These are phyloP conservation scores for Xiphophorus maculatus DNA, from an alignment of 2,113 vertebrate genomes.

Conservation along the genomic window DNA sequence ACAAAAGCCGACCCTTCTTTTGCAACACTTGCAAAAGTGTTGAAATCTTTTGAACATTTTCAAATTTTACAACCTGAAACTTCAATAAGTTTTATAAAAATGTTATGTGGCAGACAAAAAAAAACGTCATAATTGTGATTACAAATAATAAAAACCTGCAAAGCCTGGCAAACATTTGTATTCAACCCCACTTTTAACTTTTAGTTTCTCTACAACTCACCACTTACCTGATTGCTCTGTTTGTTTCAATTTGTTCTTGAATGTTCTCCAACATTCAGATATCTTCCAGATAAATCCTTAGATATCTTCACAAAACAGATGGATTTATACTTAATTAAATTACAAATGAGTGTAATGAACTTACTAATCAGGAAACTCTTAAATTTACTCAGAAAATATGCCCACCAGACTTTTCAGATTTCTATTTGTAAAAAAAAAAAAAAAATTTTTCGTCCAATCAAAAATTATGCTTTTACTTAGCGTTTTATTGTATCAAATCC, in stretches of 20 bases:
- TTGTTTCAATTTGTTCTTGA: too few relatives aligned
- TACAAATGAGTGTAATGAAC: not conserved
- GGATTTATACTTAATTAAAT: not conserved
- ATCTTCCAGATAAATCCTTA: too few relatives aligned
- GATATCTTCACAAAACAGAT: not conserved
- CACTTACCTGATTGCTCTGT: too few relatives aligned
- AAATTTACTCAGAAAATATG: not conserved
- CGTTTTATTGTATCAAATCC: not conserved
- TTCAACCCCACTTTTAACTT: too few relatives aligned
- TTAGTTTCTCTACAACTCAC: too few relatives aligned
- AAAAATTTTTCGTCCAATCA: not conserved
- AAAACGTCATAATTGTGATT: not conserved
- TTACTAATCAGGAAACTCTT: not conserved
- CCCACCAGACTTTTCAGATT: too few relatives aligned
- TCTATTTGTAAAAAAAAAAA: too few relatives aligned
- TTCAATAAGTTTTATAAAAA: too few relatives aligned
- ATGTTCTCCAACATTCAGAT: not conserved
- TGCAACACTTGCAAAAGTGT: too few relatives aligned
- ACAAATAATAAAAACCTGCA: not conserved
- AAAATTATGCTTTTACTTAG: not conserved
- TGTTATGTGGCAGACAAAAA: too few relatives aligned
- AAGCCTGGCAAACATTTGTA: too few relatives aligned
- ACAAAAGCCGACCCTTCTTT: too few relatives aligned
- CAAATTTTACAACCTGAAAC: not conserved
- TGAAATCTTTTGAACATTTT: not conserved